Base-by-base conservation (phyloP, 2,113 vertebrate genomes). In the Progne subis region DNA sequence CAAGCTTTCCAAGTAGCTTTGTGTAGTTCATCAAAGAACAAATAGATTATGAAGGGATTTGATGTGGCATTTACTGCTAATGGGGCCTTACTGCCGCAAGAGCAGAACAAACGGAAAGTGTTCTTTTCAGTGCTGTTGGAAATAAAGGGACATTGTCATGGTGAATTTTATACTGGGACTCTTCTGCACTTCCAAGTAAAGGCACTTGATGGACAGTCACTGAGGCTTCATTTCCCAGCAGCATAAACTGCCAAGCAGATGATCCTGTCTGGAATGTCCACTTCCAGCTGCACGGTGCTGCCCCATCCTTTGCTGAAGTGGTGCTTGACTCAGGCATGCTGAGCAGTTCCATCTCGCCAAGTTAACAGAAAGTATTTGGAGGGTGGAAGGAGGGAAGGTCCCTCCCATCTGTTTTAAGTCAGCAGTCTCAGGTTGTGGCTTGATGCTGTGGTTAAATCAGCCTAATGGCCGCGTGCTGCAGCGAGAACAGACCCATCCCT, bases 1-100 rank as follows among this genome's bases (percentile, higher is more conserved):
- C 65, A 52, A 1, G 89, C 81, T 95, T 94, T 95, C 84, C 57
- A 79, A 94, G 81, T 57, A 95, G 94, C 89, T 95, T 94, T 95
- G 49, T 80, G 50, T 69, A 77, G 63, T 90, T 60, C 56, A 61
- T 65, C 78, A 92, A 91, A 95, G 78, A 88, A 92, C 78, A 92
- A 92, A 69, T 49, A 85, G 81, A 89, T 94, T 92, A 84, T 46
- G 14, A 37, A 69, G 59, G 82, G 78, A 90, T 94, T 95, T 94
- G 44, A 68, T 76, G 50, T 87, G 55, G 67, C 46, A 88, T 85
- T 92, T 92, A 39, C 64, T 94, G 84, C 50, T 92, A 77, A 89
- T 84, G 72, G 76, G 53, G 37, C 61, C 61, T 81, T 78, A 29
- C 59, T 94, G 68, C 59, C 85, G 49, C 79, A 86, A 32, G 21